These are phyloP conservation scores for Labia minor DNA, from an alignment of 2,888 invertebrate genomes.

Conservation along the genomic window DNA sequence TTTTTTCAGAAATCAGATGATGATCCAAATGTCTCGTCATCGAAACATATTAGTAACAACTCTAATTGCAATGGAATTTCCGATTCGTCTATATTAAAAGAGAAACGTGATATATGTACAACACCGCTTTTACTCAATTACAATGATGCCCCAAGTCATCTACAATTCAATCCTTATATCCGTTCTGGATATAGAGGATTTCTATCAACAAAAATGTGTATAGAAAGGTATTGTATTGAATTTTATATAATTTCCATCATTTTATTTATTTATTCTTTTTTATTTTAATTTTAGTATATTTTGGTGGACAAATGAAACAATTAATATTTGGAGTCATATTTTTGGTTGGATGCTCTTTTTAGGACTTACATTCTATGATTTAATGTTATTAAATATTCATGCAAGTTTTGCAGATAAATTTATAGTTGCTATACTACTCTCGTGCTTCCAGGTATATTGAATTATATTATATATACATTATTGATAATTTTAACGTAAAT, in stretches of 20 bases:
- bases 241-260: no score
- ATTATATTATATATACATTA: slow-evolving; percentile 9
- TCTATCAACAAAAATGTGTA: slow-evolving; percentile 67
- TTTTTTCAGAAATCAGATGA: slow-evolving; percentile 17
- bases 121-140: slow-evolving; percentile 33
- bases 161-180: slow-evolving; percentile 80
- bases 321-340: slow-evolving; percentile 95
- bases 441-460: slow-evolving; percentile 77
- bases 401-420: slow-evolving; percentile 73
- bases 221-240: slow-evolving; percentile 89
- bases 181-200: slow-evolving; percentile 73
- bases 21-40: background rate
- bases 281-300: slow-evolving; percentile 78
- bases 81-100: background rate
- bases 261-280: slow-evolving; percentile 18
- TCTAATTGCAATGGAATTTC: no score
- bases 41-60: background rate
- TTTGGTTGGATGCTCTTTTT: slow-evolving; percentile 76
- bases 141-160: slow-evolving; percentile 64
- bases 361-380: slow-evolving; percentile 71
- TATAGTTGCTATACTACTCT: slow-evolving; percentile 67
- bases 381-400: slow-evolving; percentile 64
- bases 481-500: slow-evolving; percentile 8
- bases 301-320: slow-evolving; percentile 94
- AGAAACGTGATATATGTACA: slow-evolving; percentile 17